A percentile compares a stretch with the other conserved stretches of the same genome.
These are phyloP conservation scores for Oedothorax gibbosus DNA, from an alignment of 1,140 invertebrate genomes.

Conservation along the genomic window DNA sequence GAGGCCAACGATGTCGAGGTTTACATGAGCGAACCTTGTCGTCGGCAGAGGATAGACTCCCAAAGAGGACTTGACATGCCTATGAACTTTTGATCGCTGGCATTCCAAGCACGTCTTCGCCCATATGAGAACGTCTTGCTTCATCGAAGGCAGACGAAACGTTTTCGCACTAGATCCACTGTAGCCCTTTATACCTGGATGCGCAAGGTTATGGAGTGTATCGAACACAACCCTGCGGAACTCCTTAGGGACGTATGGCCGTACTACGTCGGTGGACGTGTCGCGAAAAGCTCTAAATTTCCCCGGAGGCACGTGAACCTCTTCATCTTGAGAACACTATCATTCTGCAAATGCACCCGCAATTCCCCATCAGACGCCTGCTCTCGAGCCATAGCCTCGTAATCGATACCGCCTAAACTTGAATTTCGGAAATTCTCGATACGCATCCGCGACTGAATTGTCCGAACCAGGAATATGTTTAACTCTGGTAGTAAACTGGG, in stretches of 20 bases:
- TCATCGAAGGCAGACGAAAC: background rate
- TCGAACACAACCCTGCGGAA: background rate
- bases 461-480: slow-evolving; percentile 66
- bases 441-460: slow-evolving; percentile 61
- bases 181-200: background rate
- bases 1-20: slow-evolving; percentile 71
- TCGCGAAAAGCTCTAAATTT: too few species aligned
- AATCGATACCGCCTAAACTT: background rate
- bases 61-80: slow-evolving; percentile 39
- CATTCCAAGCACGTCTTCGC: background rate
- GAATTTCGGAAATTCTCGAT: background rate
- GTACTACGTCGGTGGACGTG: too few species aligned
- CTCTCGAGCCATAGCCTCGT: slow-evolving; percentile 57
- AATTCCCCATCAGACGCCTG: background rate
- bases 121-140: background rate
- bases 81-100: slow-evolving; percentile 27
- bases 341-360: too few species aligned
- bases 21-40: slow-evolving; percentile 67
- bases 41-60: background rate
- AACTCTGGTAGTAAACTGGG: slow-evolving; percentile 68
- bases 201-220: background rate
- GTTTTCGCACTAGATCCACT: background rate
- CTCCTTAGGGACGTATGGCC: background rate
- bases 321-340: background rate
- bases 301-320: too few species aligned